Base-by-base conservation (phyloP, 2,797 vertebrate genomes). In the Oophaga sylvatica region DNA sequence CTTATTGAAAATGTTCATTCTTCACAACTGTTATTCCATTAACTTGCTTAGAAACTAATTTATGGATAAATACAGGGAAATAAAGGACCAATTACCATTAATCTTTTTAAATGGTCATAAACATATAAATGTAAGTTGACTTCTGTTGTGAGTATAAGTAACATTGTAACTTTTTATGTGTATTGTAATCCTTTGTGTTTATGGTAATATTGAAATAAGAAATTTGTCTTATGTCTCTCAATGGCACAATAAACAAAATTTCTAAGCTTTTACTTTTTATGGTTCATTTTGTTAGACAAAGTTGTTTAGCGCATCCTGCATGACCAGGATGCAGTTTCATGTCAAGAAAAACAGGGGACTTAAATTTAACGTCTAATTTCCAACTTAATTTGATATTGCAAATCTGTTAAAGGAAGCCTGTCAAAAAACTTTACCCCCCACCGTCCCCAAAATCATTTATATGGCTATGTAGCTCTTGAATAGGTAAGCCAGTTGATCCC, bases 171-270 rank as follows among this genome's bases (percentile, higher is more conserved):
- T 35, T 56, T 16, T 83, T n/a, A 76, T 84, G 3, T 84, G n/a
- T 84, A 15, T 56, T 84, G 70, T 84, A 17, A 81, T 60, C 41
- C 8, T 41, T 71, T 83, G 56, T 60, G 35, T 41, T 41, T 75
- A 75, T 83, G 19, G 26, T 57, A 22, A 82, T 57, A 20, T 65
- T 9, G 53, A 57, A 63, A 57, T 76, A 17, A 63, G 22, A 63
- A 63, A 45, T 73, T 81, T 83, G 62, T 87, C 53, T 81, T 67
- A 3, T 26, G 57, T 84, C 68, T 81, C 31, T 82, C 15, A 48
- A 22, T 11, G 63, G 35, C 68, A 48, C 79, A 89, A 89, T 89
- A 89, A 89, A 89, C 59, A 59, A 11, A 45, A 26, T 85, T 60
- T 79, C 73, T 83, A 12, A 79, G 29, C 26, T 81, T 31, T 5